Evolutionary conservation across 1,140 invertebrate species (phyloP).

Genomic region (Lepidostoma basale): DNA sequence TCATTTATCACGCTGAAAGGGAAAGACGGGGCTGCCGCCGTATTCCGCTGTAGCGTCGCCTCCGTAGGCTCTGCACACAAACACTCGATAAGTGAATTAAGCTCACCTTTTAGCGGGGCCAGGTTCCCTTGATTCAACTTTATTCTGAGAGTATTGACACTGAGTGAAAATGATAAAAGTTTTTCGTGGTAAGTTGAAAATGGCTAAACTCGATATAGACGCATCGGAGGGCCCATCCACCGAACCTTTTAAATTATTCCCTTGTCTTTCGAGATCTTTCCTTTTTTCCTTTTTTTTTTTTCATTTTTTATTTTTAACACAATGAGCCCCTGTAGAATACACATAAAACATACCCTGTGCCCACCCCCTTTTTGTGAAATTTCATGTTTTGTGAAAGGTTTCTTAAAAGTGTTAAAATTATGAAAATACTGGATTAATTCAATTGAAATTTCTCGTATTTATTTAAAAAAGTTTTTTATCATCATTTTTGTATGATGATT

Average conservation of each 20-base stretch:
- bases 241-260: neutral
- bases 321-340: too few species aligned
- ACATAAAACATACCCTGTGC: too few species aligned
- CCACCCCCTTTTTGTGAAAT: too few species aligned
- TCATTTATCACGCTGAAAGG: neutral
- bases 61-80: neutral
- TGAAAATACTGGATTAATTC: too few species aligned
- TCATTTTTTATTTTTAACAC: too few species aligned
- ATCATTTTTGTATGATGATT: too few species aligned
- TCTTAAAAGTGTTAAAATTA: too few species aligned
- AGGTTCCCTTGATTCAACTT: constrained; percentile 21
- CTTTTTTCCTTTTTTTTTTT: too few species aligned
- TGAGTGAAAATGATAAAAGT: constrained; percentile 43
- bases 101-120: constrained; percentile 32
- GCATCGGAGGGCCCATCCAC: neutral
- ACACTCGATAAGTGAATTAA: constrained; percentile 39
- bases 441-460: too few species aligned
- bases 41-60: constrained; percentile 11
- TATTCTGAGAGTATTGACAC: constrained; percentile 32
- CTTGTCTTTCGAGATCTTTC: neutral
- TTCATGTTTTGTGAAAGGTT: too few species aligned
- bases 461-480: too few species aligned
- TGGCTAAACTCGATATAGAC: constrained; percentile 42
- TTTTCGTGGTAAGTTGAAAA: constrained; percentile 41
- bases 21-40: constrained; percentile 18